Conservation (phyloP, 2,888 invertebrate genomes). For the Drymonia ruficornis region DNA sequence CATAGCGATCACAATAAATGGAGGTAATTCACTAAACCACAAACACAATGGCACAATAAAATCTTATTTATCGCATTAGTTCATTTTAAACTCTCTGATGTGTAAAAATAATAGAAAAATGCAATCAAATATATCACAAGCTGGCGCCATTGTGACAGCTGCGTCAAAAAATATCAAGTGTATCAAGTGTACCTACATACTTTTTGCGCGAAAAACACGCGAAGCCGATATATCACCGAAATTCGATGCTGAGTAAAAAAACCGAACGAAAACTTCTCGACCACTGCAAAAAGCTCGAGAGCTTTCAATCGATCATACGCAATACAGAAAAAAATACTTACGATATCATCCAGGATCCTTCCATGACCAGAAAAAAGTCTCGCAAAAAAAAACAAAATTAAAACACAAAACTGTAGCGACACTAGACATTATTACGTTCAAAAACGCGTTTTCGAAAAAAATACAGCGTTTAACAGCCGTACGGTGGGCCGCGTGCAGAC, state of each 20-base stretch:
- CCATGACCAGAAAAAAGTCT: conserved; percentile 42
- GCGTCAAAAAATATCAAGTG: conserved; percentile 20
- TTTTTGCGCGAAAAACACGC: conserved; percentile 27
- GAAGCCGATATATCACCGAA: conserved; percentile 35
- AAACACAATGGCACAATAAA: conserved; percentile 20
- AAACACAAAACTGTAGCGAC: conserved; percentile 52
- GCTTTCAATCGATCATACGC: conserved; percentile 55
- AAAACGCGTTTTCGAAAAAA: conserved; percentile 41
- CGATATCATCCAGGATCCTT: conserved; percentile 47
- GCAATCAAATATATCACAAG: conserved; percentile 22
- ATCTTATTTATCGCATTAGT: conserved; percentile 16
- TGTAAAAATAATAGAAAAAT: conserved; percentile 14
- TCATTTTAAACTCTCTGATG: conserved; percentile 12
- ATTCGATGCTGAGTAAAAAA: conserved; percentile 48
- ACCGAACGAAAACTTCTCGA: conserved; percentile 47
- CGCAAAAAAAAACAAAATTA: conserved; percentile 50
- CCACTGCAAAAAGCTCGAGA: conserved; percentile 56
- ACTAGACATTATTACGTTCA: conserved; percentile 50
- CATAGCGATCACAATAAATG: neutral
- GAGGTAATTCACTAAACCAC: conserved; percentile 13
- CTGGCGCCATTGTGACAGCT: conserved; percentile 18
- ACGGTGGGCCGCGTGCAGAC: conserved; percentile 58
- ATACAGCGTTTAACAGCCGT: conserved; percentile 41
- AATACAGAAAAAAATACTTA: conserved; percentile 56
- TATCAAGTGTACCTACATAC: conserved; percentile 35